Percentiles rank a stretch among this genome's conserved stretches.
Evolutionary conservation across 2,797 vertebrate species (phyloP).

Genomic region (Epinephelus malabaricus): DNA sequence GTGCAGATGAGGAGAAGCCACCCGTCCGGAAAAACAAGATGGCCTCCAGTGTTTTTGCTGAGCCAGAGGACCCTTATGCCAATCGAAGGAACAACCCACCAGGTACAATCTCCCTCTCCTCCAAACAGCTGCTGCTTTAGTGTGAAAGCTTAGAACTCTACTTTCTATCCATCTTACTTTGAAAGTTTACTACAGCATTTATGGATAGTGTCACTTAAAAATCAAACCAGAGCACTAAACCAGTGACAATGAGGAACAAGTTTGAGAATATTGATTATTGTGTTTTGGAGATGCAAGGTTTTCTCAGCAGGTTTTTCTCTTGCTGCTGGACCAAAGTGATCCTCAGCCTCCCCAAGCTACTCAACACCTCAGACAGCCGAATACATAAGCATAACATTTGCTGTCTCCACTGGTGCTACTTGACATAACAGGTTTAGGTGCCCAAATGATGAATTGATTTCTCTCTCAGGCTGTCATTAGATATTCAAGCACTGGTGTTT

Average conservation of each 20-base stretch:
- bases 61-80: slow-evolving; percentile 92
- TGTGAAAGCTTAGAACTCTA: neutral
- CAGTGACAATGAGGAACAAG: neutral
- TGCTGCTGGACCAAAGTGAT: neutral
- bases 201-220: neutral
- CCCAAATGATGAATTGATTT: neutral
- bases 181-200: neutral
- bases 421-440: neutral
- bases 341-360: neutral
- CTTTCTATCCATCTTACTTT: neutral
- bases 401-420: neutral
- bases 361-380: neutral
- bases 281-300: slow-evolving; percentile 1
- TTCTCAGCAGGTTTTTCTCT: neutral
- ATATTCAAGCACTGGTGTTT: slow-evolving; percentile 6
- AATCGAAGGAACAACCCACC: slow-evolving; percentile 90
- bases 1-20: slow-evolving; percentile 90
- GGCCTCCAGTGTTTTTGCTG: slow-evolving; percentile 96
- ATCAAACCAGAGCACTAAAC: neutral
- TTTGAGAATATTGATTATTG: neutral
- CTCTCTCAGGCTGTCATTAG: neutral
- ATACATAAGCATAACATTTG: neutral
- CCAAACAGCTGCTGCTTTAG: neutral
- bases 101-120: slow-evolving; percentile 68
- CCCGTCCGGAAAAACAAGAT: slow-evolving; percentile 92